A percentile compares a stretch with the other conserved stretches of the same genome.
Evolutionary conservation across 2,888 invertebrate genomes (phyloP).

Genomic region (Scaeva pyrastri): DNA sequence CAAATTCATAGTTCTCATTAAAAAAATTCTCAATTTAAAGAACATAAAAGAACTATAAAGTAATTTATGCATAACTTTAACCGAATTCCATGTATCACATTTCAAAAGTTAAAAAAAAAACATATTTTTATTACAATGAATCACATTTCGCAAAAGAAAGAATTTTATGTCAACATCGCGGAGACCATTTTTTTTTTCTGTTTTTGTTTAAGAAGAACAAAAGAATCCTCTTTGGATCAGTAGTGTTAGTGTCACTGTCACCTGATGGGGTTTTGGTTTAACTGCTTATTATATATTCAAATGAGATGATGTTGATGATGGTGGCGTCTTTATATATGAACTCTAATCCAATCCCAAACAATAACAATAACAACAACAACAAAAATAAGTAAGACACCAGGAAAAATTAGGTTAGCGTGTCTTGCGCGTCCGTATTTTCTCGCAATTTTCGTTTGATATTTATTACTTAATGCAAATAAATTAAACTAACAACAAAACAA

Average conservation of each 20-base stretch:
- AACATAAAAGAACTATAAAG: background rate
- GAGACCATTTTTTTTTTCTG: too few relatives aligned
- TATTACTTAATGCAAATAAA: constrained; percentile 54
- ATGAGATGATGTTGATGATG: constrained; percentile 20
- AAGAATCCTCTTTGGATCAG: constrained; percentile 35
- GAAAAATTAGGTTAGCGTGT: constrained; percentile 68
- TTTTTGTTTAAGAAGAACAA: too few relatives aligned
- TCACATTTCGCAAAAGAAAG: constrained; percentile 34
- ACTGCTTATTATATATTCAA: constrained; percentile 62
- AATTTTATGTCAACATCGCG: background rate
- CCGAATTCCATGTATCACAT: background rate
- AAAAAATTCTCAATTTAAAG: background rate
- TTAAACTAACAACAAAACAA: constrained; percentile 7
- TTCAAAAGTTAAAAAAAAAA: background rate
- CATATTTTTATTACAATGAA: background rate
- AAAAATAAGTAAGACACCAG: constrained; percentile 9
- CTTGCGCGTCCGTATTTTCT: constrained; percentile 56
- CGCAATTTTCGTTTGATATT: background rate
- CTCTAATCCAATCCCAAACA: constrained; percentile 10
- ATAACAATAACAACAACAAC: background rate
- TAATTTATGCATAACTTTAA: constrained; percentile 46
- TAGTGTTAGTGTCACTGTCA: constrained; percentile 13
- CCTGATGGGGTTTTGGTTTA: background rate
- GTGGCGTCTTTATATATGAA: constrained; percentile 3
- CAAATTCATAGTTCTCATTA: constrained; percentile 10